Conservation (phyloP, 1,140 invertebrate genomes). For the Eubasilissa regina region DNA sequence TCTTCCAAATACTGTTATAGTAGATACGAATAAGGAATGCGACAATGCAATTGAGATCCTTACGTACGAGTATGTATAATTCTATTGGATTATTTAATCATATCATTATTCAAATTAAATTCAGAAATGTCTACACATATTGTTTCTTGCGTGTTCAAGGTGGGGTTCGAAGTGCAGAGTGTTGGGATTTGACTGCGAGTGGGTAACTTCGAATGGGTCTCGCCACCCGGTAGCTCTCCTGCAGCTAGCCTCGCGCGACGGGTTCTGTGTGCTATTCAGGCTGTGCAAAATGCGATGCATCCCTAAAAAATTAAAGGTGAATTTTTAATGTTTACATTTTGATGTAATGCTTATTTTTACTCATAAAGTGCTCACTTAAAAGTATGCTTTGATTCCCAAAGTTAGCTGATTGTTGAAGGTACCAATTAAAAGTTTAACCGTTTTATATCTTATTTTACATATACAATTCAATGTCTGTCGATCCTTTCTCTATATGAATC, state of each 20-base stretch:
- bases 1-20: slow-evolving; percentile 48
- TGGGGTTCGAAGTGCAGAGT: slow-evolving; percentile 62
- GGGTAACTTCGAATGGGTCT: slow-evolving; percentile 73
- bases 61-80: background rate
- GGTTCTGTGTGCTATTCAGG: slow-evolving; percentile 77
- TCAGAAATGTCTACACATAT: background rate
- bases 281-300: slow-evolving; percentile 74
- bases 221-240: slow-evolving; percentile 75
- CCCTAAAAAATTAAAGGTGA: slow-evolving; percentile 72
- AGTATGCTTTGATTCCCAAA: no score
- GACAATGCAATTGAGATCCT: slow-evolving; percentile 34
- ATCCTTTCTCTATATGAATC: no score
- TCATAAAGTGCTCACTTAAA: no score
- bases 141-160: slow-evolving; percentile 37
- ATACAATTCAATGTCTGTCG: no score
- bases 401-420: no score
- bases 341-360: no score
- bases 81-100: background rate
- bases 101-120: background rate
- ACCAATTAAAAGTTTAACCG: no score
- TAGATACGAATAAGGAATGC: slow-evolving; percentile 47
- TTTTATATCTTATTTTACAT: no score
- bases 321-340: background rate
- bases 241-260: slow-evolving; percentile 76
- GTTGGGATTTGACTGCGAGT: slow-evolving; percentile 82